These are phyloP conservation scores for Cosmia pyralina DNA, from an alignment of 2,888 invertebrate species.

Conservation along the genomic window DNA sequence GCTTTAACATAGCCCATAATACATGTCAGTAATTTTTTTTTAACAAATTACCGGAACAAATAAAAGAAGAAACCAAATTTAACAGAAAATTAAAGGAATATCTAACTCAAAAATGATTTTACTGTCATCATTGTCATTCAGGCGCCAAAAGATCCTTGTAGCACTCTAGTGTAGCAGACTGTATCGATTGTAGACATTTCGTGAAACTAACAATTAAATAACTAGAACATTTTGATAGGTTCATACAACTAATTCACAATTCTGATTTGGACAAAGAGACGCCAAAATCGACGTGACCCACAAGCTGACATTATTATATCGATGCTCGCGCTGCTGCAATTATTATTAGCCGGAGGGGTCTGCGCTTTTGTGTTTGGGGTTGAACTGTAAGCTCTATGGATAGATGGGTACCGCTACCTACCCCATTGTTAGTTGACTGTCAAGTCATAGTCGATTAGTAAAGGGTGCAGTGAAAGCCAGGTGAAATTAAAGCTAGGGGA, in stretches of 20 bases:
- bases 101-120: too few species aligned
- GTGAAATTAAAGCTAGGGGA: slow-evolving; percentile 37
- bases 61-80: too few species aligned
- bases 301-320: not conserved
- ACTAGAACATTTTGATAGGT: not conserved
- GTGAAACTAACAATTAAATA: too few species aligned
- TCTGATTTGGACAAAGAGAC: not conserved
- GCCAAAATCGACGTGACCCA: not conserved
- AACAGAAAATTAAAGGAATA: too few species aligned
- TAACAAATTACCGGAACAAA: too few species aligned
- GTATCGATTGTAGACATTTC: too few species aligned
- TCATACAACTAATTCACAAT: not conserved
- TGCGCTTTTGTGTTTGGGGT: slow-evolving; percentile 4
- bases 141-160: too few species aligned
- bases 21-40: too few species aligned
- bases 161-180: too few species aligned
- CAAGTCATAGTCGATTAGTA: slow-evolving; percentile 18
- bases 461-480: slow-evolving; percentile 35
- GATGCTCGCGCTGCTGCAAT: not conserved
- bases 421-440: slow-evolving; percentile 7
- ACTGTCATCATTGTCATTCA: too few species aligned
- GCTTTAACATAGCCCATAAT: too few species aligned
- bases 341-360: not conserved
- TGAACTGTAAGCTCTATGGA: slow-evolving; percentile 14
- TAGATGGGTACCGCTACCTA: not conserved